Base-by-base conservation (phyloP, 2,888 invertebrate genomes). In the Andrena bucephala region DNA sequence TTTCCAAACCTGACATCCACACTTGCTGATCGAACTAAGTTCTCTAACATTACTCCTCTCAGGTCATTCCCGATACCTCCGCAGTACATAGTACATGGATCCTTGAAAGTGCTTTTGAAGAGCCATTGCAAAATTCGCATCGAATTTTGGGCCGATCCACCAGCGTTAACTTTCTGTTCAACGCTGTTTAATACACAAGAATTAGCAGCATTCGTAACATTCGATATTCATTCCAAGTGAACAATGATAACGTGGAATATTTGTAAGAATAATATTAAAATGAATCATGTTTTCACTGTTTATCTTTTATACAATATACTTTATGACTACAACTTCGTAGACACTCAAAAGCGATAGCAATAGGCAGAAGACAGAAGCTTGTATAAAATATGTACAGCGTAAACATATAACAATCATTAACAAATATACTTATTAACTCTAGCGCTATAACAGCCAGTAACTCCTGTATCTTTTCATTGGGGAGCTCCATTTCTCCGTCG, bases 21-120 rank as follows among this genome's bases (percentile, higher is more conserved):
- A 52, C 94, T 93, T 80, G 92, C 90, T 29, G 89, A 85, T 74
- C 85, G 76, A 13, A 94, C 91, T 78, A 94, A 86, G 52, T 89
- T 87, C 75, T 93, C 88, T 20, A 94, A 87, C 29, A 86, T 87
- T 77, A 82, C 66, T n/a, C 94, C 94, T 63, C 89, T 88, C 36
- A 86, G 77, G 84, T 94, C 94, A 57, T 90, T 91, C n/a, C 94
- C 94, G 27, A 94, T 85, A 16, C 93, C 91, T 27, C 94, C 94
- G 24, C 88, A 92, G 83, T 85, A 93, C 48, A 89, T 76, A 63
- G 90, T 88, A 10, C 91, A 79, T 73, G 83, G 84, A 10, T 86
- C 83, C 36, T 85, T 81, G 33, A 81, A 85, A 20, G 75, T 72
- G 24, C 87, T 89, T 13, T 92, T 90, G 52, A 90, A 90, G 5